A percentile compares a stretch with the other conserved stretches of the same genome.
These are phyloP conservation scores for Calvadosia cruxmelitensis DNA, from an alignment of 30 jellyfish, hydroid and myxozoan species.

Conservation along the genomic window DNA sequence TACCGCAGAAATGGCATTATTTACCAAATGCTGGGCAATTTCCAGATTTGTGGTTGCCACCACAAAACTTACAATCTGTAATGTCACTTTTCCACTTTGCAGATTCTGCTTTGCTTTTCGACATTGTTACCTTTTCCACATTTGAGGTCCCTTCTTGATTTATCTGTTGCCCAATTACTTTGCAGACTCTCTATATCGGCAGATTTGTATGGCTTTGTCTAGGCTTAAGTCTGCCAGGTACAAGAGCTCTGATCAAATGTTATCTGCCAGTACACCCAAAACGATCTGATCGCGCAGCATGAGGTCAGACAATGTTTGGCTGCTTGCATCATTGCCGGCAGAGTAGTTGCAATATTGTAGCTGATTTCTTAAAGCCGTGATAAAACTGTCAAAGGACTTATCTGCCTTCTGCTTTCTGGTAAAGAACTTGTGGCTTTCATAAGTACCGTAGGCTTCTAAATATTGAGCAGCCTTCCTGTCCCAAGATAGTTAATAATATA, in stretches of 20 bases:
- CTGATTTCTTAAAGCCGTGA: too few relatives aligned
- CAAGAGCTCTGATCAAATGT: not conserved
- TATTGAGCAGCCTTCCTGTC: not conserved
- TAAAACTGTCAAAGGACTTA: not conserved
- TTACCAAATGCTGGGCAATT: not conserved
- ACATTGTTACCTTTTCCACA: not conserved
- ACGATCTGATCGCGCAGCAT: too few relatives aligned
- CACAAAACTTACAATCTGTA: not conserved
- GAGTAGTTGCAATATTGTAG: too few relatives aligned
- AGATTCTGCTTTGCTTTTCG: not conserved
- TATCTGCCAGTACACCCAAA: not conserved
- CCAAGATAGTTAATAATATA: not conserved
- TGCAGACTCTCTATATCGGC: not conserved
- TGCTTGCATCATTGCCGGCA: too few relatives aligned
- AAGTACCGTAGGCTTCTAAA: not conserved
- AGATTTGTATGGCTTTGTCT: not conserved
- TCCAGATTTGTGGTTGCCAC: not conserved
- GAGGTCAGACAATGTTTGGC: too few relatives aligned
- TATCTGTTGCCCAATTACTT: not conserved
- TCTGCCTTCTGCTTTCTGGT: not conserved
- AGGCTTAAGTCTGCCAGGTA: not conserved
- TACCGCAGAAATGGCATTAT: not conserved
- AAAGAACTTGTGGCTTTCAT: not conserved
- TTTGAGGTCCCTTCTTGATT: not conserved
- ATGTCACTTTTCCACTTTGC: not conserved